phyloP scores from a whole-genome alignment of 2,113 vertebrate genomes.

The Eublepharis macularius region DNA sequence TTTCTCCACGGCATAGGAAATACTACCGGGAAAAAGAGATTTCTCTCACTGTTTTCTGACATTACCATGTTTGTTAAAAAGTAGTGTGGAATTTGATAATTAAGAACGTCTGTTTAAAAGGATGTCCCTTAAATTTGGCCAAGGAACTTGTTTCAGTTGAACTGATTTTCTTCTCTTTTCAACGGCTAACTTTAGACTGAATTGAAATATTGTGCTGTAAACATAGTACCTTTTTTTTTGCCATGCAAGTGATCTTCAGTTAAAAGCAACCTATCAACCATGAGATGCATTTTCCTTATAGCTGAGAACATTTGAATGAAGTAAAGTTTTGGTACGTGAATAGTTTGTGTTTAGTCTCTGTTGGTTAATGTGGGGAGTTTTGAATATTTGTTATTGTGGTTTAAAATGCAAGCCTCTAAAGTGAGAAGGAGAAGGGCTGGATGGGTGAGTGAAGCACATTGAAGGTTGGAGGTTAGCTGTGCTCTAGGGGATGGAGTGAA shows the following conservation, averaged over 20 bases:
- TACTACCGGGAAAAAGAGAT: background rate
- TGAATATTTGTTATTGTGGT: no score
- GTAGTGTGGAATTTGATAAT: constrained; percentile 9
- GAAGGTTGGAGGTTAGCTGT: no score
- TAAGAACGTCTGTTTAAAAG: background rate
- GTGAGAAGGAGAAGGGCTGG: no score
- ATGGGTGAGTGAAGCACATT: no score
- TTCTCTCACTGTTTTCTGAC: constrained; percentile 7
- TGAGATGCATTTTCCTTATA: background rate
- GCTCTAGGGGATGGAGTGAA: no score
- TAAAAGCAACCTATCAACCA: constrained; percentile 17
- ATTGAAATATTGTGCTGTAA: background rate
- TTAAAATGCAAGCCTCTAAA: no score
- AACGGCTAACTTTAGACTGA: constrained; percentile 26
- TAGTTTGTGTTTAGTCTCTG: no score
- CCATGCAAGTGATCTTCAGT: constrained; percentile 17
- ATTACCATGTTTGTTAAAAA: constrained; percentile 37
- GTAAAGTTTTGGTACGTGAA: no score
- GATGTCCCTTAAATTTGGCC: background rate
- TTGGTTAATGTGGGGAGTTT: no score
- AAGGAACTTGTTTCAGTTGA: constrained; percentile 15
- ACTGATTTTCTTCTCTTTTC: background rate
- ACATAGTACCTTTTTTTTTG: background rate
- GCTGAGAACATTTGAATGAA: no score
- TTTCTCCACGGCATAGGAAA: no score